Evolutionary conservation across 53 echinoderm and acorn worm species (phyloP).

Genomic region (Arbacia lixula): DNA sequence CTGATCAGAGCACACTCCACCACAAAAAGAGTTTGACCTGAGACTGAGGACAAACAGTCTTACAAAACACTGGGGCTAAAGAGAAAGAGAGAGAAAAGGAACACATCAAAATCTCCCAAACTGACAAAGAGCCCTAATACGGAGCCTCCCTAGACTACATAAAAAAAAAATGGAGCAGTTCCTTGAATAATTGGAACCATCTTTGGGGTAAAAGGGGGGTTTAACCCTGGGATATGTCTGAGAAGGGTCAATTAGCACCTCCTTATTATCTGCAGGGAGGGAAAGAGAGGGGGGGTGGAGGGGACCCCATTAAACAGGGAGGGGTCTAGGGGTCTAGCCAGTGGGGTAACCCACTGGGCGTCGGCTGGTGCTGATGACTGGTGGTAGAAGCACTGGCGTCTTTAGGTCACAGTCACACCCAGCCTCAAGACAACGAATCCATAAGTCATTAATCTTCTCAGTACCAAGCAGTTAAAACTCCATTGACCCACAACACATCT

Average conservation of each 20-base stretch:
- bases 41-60: constrained; percentile 55
- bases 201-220: constrained; percentile 9
- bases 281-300: neutral
- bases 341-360: constrained; percentile 42
- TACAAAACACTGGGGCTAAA: neutral
- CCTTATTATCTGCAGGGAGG: constrained; percentile 57
- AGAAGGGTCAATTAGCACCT: constrained; percentile 58
- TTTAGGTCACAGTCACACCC: no score
- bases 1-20: constrained; percentile 23
- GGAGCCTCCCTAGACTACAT: constrained; percentile 29
- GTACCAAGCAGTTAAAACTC: no score
- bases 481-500: no score
- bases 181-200: constrained; percentile 38
- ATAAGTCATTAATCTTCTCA: no score
- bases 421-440: no score
- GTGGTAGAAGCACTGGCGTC: constrained; percentile 46
- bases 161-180: neutral
- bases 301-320: constrained; percentile 49
- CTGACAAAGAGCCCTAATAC: constrained; percentile 40
- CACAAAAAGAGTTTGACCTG: constrained; percentile 50
- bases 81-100: neutral
- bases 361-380: no score
- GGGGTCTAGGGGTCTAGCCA: constrained; percentile 34
- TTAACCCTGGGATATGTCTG: constrained; percentile 15
- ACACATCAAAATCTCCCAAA: constrained; percentile 20